Evolutionary conservation across 2,113 vertebrate species (phyloP).

Genomic region (Gavia stellata): DNA sequence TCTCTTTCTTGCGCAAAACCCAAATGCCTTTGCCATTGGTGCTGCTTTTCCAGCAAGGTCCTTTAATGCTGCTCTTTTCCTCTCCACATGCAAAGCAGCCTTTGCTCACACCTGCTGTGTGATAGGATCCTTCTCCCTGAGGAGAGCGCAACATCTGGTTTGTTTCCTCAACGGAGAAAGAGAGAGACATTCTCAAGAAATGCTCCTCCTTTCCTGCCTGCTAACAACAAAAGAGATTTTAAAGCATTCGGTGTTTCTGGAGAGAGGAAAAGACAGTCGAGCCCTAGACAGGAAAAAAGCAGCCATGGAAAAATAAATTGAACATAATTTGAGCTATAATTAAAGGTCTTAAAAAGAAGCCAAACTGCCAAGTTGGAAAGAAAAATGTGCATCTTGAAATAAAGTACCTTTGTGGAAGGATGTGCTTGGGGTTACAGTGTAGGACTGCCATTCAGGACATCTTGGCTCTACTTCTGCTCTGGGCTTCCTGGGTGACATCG

Average conservation of each 20-base stretch:
- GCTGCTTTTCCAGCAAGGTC: background rate
- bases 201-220: slow-evolving; percentile 21
- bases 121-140: slow-evolving; percentile 20
- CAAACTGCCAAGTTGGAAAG: background rate
- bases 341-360: slow-evolving; percentile 23
- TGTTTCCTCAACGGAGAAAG: background rate
- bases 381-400: background rate
- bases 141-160: slow-evolving; percentile 37
- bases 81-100: background rate
- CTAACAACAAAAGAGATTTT: slow-evolving; percentile 4
- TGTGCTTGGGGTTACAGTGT: background rate
- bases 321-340: slow-evolving; percentile 38
- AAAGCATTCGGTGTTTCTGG: slow-evolving; percentile 19
- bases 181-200: background rate
- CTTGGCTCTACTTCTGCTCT: background rate
- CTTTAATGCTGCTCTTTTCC: background rate
- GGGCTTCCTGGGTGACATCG: background rate
- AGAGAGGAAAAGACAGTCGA: slow-evolving; percentile 2
- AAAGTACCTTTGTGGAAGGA: slow-evolving; percentile 8
- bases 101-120: slow-evolving; percentile 23
- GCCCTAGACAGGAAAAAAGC: slow-evolving; percentile 5
- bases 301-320: slow-evolving; percentile 27
- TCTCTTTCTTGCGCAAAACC: background rate
- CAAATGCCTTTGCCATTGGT: background rate
- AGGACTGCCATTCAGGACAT: background rate